Base-by-base conservation (phyloP, 2,113 vertebrate species). In the Rhegmatorhina hoffmannsi region DNA sequence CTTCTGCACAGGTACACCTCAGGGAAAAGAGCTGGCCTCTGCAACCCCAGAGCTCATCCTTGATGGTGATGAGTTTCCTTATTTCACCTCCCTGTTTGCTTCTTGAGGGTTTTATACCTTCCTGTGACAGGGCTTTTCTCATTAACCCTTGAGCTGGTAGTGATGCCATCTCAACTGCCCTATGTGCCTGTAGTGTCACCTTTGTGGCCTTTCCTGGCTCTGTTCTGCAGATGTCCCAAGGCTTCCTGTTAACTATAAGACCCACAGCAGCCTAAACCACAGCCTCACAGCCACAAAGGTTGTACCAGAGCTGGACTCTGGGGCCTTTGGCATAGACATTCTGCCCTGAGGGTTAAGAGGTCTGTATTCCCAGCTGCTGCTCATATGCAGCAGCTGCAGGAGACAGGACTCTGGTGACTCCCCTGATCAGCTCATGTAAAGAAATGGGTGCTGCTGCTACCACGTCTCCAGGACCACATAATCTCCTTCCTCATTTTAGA, bases 201-300 rank as follows among this genome's bases (percentile, higher is more conserved):
- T 36, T 75, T 63, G 43, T 63, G 36, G 8, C 12, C 26, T 69
- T 84, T 14, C 25, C 52, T 70, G 20, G 40, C 29, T 84, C 13
- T 69, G 50, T 31, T 77, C 46, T 62, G 7, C 9, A 19, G 55
- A 8, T 33, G 4, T 56, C 4, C 68, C 20, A 31, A 8, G 34
- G 68, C 23, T 69, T 87, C 24, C 80, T 59, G 36, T 34, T 3
- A 3, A 29, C 16, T 60, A 9, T 46, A 12, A 56, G 0, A 3
- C 11, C 11, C 4, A 2, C 58, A 77, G 19, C 34, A 73, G 18
- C 33, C 53, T 52, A 21, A 69, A 33, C 11, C 25, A 24, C 3
- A 12, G 34, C 21, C 43, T 47, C 0, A 0, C n/a, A 64, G 49
- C 33, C 23, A 19, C 5, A 4, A 46, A 9, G 10, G 9, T 3